A percentile compares a stretch with the other conserved stretches of the same genome.
Conservation (phyloP, 2,888 invertebrate species). For the Nebria brevicollis region DNA sequence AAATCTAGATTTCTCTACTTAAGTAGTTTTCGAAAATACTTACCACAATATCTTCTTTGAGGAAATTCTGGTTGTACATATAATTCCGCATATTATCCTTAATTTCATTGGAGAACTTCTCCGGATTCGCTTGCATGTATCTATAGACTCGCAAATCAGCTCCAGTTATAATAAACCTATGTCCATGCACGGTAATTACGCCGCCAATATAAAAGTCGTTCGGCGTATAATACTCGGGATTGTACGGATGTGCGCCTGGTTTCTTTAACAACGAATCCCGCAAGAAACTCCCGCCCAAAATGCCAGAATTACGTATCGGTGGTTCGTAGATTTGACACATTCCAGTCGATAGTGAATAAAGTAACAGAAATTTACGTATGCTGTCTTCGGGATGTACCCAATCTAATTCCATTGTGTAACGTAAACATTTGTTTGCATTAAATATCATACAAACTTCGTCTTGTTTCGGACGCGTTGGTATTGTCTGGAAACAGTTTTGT, state of each 20-base stretch:
- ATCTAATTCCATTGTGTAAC: constrained; percentile 82
- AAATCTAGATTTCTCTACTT: too few species aligned
- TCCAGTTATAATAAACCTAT: constrained; percentile 80
- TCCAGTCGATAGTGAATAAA: constrained; percentile 81
- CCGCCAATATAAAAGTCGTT: constrained; percentile 83
- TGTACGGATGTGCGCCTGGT: constrained; percentile 74
- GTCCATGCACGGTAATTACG: constrained; percentile 75
- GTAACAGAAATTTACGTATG: constrained; percentile 78
- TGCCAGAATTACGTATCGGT: constrained; percentile 78
- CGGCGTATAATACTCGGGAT: constrained; percentile 81
- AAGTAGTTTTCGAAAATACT: constrained; percentile 19
- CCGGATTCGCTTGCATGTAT: constrained; percentile 78
- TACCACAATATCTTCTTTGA: constrained; percentile 69
- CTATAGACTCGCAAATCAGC: constrained; percentile 82
- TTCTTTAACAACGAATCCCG: constrained; percentile 73
- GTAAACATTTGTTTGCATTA: constrained; percentile 72
- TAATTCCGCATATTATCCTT: constrained; percentile 75
- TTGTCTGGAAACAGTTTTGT: constrained; percentile 75
- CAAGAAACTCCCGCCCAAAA: constrained; percentile 78
- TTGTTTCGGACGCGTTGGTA: constrained; percentile 78
- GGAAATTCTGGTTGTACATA: constrained; percentile 72
- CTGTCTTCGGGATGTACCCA: constrained; percentile 82
- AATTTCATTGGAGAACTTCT: constrained; percentile 75
- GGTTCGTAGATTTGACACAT: constrained; percentile 80
- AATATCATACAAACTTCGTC: constrained; percentile 79